Conservation (phyloP, 2,113 vertebrate genomes). For the Hydrochoerus hydrochaeris region DNA sequence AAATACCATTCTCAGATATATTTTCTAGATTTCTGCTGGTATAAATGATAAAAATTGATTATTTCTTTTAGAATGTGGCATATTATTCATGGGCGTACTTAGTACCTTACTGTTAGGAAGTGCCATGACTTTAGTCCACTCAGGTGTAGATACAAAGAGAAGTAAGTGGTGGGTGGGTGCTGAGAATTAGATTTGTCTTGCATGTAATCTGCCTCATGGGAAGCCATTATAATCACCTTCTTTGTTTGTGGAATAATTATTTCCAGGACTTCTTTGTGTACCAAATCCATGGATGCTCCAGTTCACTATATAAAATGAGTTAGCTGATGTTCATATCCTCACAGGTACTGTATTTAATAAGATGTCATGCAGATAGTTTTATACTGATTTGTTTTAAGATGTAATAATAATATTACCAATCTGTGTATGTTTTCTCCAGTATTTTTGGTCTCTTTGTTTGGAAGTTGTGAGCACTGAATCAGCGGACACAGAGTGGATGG, state of each 20-base stretch:
- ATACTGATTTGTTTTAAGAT: not conserved
- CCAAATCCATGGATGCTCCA: not conserved
- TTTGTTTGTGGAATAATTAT: not conserved
- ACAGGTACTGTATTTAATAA: not conserved
- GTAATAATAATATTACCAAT: too few species aligned
- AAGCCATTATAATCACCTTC: not conserved
- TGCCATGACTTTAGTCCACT: not conserved
- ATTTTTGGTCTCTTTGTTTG: not conserved
- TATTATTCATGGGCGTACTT: not conserved
- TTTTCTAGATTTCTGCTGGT: not conserved
- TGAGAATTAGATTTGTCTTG: not conserved
- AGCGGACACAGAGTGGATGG: too few species aligned
- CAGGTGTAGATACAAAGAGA: not conserved
- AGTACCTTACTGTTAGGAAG: not conserved
- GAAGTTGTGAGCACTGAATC: not conserved
- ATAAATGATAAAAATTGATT: not conserved
- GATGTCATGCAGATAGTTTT: not conserved
- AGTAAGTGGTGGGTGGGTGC: not conserved
- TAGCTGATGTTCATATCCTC: not conserved
- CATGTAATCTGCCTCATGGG: not conserved
- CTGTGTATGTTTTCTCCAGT: not conserved
- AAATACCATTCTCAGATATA: not conserved
- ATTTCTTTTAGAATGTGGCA: not conserved
- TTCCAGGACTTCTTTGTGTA: not conserved
- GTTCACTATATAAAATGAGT: not conserved